Evolutionary conservation across 2,888 invertebrate species (phyloP), one percentile per base, ranked within the genome.

Genomic region (Neoaliturus tenellus): DNA sequence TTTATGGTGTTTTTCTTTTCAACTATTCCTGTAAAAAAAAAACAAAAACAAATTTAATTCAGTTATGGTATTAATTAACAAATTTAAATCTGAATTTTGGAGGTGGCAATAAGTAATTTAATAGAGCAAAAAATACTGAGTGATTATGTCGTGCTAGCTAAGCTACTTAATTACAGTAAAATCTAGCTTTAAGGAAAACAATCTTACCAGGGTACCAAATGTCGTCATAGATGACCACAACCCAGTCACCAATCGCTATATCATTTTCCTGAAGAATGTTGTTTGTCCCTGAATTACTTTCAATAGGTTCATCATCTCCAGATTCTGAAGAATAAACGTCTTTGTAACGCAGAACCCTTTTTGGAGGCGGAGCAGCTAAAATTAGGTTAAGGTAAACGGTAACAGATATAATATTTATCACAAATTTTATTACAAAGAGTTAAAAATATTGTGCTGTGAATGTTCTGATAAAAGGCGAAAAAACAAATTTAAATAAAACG

Each of bases 281-380:
- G n/a, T n/a, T n/a, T n/a, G n/a, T n/a, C 12, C 12, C 6, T 5
- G 5, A 3, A 33, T 73, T 73, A 33, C 2, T 35, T 73, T 5
- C 39, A 39, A 73, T 73, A 33, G 23, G 73, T 33, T 73, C 73
- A 33, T 25, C 73, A 12, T 73, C 73, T 35, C 35, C 73, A 73
- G 73, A 73, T 73, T 41, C 73, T 73, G 73, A 73, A 73, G 73
- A 73, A 35, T 73, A 73, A 73, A 73, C 73, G 35, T 73, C 73
- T 73, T 3, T 20, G 41, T 73, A 73, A 33, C 73, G 2, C 73
- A 41, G 14, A 41, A 73, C 35, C 35, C 14, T 10, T 28, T 28
- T 73, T 73, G 31, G 31, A 4, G 31, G 31, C 14, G 73, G 35
- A 33, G 35, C 73, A 73, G 73, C 73, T 73, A 73, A 73, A 73